Conservation (phyloP, 1,140 invertebrate species). For the Ooceraea biroi region DNA sequence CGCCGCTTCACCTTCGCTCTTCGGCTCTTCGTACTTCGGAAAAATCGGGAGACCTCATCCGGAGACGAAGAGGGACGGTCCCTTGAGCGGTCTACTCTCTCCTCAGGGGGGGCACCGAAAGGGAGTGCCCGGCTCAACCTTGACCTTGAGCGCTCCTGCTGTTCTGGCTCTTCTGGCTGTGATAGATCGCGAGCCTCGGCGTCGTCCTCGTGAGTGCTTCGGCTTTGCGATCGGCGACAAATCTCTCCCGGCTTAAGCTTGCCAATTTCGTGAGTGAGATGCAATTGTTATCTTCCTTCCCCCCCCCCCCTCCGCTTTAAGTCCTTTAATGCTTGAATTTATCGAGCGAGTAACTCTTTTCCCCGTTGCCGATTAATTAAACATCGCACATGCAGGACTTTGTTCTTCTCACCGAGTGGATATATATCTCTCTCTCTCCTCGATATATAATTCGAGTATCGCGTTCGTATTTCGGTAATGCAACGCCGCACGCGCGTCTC, state of each 20-base stretch:
- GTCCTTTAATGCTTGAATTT: neutral
- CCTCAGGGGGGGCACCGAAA: too few species aligned
- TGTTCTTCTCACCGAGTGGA: constrained; percentile 3
- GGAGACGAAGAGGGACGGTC: neutral
- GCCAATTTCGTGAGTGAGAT: too few species aligned
- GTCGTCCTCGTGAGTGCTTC: neutral
- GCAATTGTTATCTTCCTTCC: too few species aligned
- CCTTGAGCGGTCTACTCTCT: constrained; percentile 26
- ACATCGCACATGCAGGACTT: neutral
- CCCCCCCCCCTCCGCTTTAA: too few species aligned
- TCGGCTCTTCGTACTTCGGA: neutral
- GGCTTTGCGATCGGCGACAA: neutral
- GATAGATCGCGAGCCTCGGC: neutral
- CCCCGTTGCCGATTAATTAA: neutral
- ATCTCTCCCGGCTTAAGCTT: neutral
- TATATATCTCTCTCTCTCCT: constrained; percentile 33
- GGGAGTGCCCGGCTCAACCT: constrained; percentile 53
- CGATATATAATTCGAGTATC: constrained; percentile 27
- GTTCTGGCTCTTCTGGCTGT: constrained; percentile 26
- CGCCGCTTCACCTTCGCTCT: neutral
- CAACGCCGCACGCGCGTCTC: neutral
- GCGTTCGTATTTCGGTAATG: constrained; percentile 1
- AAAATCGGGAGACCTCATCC: constrained; percentile 27
- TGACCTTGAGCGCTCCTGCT: constrained; percentile 53
- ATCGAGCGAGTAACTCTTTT: neutral